Conservation (phyloP, 2,888 invertebrate species). For the Lingula anatina region DNA sequence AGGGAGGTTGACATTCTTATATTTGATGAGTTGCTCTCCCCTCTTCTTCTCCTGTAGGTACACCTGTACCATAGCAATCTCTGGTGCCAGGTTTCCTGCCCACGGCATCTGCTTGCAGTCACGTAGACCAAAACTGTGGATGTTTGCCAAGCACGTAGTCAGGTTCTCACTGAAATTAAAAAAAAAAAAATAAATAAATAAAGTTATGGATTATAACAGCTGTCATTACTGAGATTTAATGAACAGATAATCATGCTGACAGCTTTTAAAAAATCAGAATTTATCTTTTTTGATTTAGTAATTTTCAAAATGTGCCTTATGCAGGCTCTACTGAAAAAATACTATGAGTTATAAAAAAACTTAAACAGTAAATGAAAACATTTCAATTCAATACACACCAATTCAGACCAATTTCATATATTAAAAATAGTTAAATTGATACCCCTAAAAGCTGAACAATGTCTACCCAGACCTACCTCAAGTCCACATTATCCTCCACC, state of each 20-base stretch:
- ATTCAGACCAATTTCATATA: too few relatives aligned
- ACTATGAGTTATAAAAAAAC: too few relatives aligned
- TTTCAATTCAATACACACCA: too few relatives aligned
- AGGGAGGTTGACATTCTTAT: conserved; percentile 28
- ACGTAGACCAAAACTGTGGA: conserved; percentile 46
- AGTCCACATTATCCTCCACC: conserved; percentile 41
- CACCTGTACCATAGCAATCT: conserved; percentile 31
- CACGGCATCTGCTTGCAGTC: conserved; percentile 49
- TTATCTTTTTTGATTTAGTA: too few relatives aligned
- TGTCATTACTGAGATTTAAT: neutral
- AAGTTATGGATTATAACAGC: neutral
- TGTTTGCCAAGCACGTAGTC: conserved; percentile 46
- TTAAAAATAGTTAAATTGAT: too few relatives aligned
- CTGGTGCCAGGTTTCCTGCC: conserved; percentile 43
- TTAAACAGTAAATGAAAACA: too few relatives aligned
- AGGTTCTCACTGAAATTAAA: conserved; percentile 34
- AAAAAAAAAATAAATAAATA: neutral
- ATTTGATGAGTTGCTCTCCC: conserved; percentile 39
- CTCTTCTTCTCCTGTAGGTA: conserved; percentile 45
- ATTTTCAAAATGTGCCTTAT: too few relatives aligned
- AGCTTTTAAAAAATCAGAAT: too few relatives aligned
- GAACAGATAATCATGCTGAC: too few relatives aligned
- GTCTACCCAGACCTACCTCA: conserved; percentile 22
- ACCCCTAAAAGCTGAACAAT: neutral
- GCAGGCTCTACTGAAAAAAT: too few relatives aligned